A percentile compares a stretch with the other conserved stretches of the same genome.
These are phyloP conservation scores for Leuciscus waleckii DNA, from an alignment of 2,797 vertebrate species.

Conservation along the genomic window DNA sequence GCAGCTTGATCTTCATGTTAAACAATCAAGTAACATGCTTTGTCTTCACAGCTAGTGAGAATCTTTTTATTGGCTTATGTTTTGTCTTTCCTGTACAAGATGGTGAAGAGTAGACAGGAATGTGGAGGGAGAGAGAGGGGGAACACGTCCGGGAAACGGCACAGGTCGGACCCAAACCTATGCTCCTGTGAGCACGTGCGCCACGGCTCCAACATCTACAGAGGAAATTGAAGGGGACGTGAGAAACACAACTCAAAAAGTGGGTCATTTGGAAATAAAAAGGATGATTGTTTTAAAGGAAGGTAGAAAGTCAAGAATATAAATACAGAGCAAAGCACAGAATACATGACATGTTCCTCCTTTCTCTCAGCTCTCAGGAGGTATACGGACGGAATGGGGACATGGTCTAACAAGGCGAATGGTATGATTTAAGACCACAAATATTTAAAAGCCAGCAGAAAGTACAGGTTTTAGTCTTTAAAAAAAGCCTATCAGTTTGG, in stretches of 20 bases:
- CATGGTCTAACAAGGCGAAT: conserved; percentile 47
- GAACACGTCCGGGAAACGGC: not conserved
- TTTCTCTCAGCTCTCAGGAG: conserved; percentile 30
- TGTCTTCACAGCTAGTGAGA: conserved; percentile 28
- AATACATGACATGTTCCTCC: conserved; percentile 5
- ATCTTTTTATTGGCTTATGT: not conserved
- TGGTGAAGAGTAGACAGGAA: not conserved
- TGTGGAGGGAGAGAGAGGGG: not conserved
- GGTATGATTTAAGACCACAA: conserved; percentile 39
- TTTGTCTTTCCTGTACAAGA: not conserved
- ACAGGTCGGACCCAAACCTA: not conserved
- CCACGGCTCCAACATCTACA: conserved; percentile 2
- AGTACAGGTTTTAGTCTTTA: conserved; percentile 54
- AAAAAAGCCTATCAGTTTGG: conserved; percentile 43
- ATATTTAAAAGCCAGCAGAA: conserved; percentile 45
- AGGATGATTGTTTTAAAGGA: conserved; percentile 21
- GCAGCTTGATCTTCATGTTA: conserved; percentile 61
- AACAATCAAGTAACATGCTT: conserved; percentile 53
- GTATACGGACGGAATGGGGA: conserved; percentile 23
- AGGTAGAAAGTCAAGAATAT: conserved; percentile 5
- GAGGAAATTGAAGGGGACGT: conserved; percentile 45
- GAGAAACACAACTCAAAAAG: conserved; percentile 62
- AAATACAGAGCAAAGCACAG: conserved; percentile 20
- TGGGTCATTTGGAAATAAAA: conserved; percentile 53
- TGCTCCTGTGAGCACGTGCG: not conserved